Evolutionary conservation across 2,888 invertebrate genomes (phyloP), one percentile per base, ranked within the genome.

Genomic region (Napeogenes sylphis): DNA sequence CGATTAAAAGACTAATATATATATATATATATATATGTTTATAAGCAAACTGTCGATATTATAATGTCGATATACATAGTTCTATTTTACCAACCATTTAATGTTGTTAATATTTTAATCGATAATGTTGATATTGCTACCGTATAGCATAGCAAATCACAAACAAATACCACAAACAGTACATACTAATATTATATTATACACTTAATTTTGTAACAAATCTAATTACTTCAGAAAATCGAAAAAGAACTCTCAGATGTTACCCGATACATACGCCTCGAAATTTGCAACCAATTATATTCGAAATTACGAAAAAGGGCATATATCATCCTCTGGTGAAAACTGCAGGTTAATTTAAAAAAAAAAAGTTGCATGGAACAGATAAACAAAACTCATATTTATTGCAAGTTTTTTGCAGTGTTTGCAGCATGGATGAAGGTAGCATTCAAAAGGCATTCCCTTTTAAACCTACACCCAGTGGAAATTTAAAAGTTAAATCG

Each of bases 401-500:
- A 45, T 54, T 14, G 21, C 55, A 47, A 76, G 73, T 42, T 33
- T 54, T 55, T 70, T 76, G 59, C 74, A 89, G 87, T 71, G 62
- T 75, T n/a, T 81, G 73, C 63, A 85, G 85, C 70, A 75, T 77
- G 53, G 83, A 82, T 4, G 80, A 75, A 57, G 65, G 75, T 35
- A 80, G 73, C 57, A 58, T 68, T 33, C 81, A 82, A 64, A 85
- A 76, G 71, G 80, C 83, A n/a, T 94, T 94, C 78, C 94, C 94
- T 3, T 94, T 94, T 73, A 92, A 92, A 76, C 79, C 91, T 2
- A 94, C 94, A 1, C 93, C 94, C 0, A 94, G 94, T 78, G 94
- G 94, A 69, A 93, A 94, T 78, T 83, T 94, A 59, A 94, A 94
- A 88, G 92, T 94, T 64, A 89, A 92, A 62, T 93, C 94, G 2